Evolutionary conservation across 1,140 invertebrate species (phyloP), one percentile per base, ranked within the genome.

Genomic region (Microplitis demolitor): DNA sequence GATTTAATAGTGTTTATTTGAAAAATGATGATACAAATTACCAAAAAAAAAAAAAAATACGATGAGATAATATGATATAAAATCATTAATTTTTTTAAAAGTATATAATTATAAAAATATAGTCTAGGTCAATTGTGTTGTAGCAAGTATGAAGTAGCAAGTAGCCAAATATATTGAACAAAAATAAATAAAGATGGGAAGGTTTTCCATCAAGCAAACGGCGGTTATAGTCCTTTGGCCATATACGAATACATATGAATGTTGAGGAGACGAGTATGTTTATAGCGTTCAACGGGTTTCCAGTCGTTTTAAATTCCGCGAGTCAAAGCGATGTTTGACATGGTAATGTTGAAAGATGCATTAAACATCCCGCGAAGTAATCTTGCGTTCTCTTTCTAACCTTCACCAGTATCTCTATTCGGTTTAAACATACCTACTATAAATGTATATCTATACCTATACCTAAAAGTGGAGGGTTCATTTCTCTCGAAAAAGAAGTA

Each of bases 291-390:
- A 56, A 35, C 39, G 60, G 66, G 31, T 58, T 58, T 58, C 56
- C 56, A 31, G 50, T 58, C 81, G 81, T 86, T 87, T 86, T 80
- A 86, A 85, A 87, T 87, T 87, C 82, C 82, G 80, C 80, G 84
- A 70, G 85, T 87, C 85, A 86, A 86, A 86, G 85, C 84, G 79
- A 86, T 87, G 85, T 87, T 87, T 87, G 85, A 86, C 85, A 87
- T 87, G 85, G 85, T 86, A 87, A 86, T 87, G 81, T 83, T 81
- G 82, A 83, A 79, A 78, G 79, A 86, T 87, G 85, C 85, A 87
- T 87, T 87, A 87, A 85, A 87, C 85, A 87, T 87, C 78, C 78
- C 73, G 31, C 60, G 66, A 67, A 67, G 76, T 66, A 74, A 81
- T 78, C 83, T 78, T 75, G 80, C 72, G 8, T 35, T 34, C 24